A percentile compares a stretch with the other conserved stretches of the same genome.
phyloP scores from a whole-genome alignment of 2,113 vertebrate genomes.

The Oceanites oceanicus region DNA sequence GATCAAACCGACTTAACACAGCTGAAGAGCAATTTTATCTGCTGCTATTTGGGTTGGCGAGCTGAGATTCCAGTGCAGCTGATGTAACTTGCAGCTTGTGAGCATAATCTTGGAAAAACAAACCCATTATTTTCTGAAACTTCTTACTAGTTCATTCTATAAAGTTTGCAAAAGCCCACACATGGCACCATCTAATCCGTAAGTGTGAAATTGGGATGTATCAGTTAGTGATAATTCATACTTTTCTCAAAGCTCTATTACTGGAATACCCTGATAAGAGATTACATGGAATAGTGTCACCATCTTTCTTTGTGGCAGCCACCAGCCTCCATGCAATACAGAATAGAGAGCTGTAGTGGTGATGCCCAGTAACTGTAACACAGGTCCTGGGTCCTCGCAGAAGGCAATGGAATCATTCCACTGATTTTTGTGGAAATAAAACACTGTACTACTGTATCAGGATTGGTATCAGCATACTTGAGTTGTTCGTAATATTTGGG shows the following conservation, averaged over 20 bases:
- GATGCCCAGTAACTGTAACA: not conserved
- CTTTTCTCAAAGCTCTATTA: not conserved
- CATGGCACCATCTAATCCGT: not conserved
- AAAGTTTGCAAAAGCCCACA: not conserved
- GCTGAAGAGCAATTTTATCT: conserved; percentile 46
- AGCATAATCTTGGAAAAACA: conserved; percentile 36
- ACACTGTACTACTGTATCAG: not conserved
- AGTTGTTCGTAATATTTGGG: not conserved
- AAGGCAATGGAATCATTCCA: not conserved
- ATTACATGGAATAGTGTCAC: not conserved
- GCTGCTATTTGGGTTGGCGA: conserved; percentile 12
- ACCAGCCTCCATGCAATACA: not conserved
- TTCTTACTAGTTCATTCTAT: not conserved
- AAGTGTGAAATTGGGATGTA: conserved; percentile 28
- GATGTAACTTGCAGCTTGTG: conserved; percentile 8
- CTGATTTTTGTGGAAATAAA: not conserved
- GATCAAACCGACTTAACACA: conserved; percentile 28
- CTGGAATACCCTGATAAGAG: not conserved
- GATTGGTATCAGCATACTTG: not conserved
- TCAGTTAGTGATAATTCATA: not conserved
- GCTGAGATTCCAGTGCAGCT: conserved; percentile 19
- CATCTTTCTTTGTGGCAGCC: not conserved
- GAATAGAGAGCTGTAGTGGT: not conserved
- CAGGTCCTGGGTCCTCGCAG: not conserved
- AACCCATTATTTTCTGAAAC: conserved; percentile 31